These are phyloP conservation scores for Physeter macrocephalus DNA, from an alignment of 2,113 vertebrate genomes.

Conservation along the genomic window DNA sequence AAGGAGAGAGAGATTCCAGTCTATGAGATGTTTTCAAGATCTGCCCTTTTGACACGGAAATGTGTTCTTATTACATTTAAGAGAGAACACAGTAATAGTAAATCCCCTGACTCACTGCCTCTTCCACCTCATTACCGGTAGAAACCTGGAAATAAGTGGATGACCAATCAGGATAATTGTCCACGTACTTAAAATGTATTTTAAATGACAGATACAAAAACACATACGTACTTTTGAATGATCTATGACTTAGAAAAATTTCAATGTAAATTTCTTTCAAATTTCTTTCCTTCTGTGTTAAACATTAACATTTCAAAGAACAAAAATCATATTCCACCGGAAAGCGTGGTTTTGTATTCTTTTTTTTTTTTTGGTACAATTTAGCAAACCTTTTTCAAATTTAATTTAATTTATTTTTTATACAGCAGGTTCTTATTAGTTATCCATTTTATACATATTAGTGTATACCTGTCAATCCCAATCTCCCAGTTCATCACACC, in stretches of 20 bases:
- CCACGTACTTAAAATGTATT: neutral
- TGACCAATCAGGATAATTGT: neutral
- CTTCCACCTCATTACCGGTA: neutral
- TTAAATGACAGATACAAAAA: neutral
- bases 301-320: constrained; percentile 16
- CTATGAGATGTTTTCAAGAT: neutral
- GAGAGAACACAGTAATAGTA: neutral
- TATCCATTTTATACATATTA: no score
- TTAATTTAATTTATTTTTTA: no score
- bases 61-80: neutral
- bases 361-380: no score
- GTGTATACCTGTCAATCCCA: no score
- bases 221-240: neutral
- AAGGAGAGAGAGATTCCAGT: neutral
- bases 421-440: no score
- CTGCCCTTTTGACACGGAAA: neutral
- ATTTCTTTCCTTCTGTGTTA: neutral
- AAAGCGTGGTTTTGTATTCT: neutral
- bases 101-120: neutral
- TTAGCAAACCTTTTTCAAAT: no score
- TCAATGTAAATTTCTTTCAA: neutral
- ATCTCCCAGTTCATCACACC: no score
- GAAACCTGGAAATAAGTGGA: neutral
- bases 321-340: neutral
- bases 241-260: neutral